Evolutionary conservation across 64 coral and sea anemone genomes (phyloP).

Genomic region (Porites lutea): DNA sequence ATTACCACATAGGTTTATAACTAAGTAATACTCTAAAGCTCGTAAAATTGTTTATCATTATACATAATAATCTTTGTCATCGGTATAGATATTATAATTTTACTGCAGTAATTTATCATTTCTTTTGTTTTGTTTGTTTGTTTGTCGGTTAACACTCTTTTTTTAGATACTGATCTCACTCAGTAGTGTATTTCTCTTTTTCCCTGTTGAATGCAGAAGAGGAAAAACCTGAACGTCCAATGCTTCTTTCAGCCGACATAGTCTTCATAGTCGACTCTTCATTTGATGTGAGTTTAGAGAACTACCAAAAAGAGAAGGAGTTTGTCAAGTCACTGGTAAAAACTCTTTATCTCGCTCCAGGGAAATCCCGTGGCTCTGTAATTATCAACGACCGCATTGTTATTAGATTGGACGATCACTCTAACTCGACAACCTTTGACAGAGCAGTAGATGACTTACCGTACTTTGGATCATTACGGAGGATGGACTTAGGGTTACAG

Average conservation of each 20-base stretch:
- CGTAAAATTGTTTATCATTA: too few species aligned
- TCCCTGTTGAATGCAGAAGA: background rate
- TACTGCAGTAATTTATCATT: too few species aligned
- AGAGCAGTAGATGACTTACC: conserved; percentile 42
- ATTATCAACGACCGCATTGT: conserved; percentile 32
- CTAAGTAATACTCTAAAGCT: too few species aligned
- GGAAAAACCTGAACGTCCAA: conserved; percentile 6
- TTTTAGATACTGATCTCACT: background rate
- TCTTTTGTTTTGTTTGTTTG: too few species aligned
- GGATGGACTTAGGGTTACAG: conserved; percentile 78
- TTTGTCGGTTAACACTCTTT: background rate
- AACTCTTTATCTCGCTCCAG: conserved; percentile 55
- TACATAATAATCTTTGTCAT: too few species aligned
- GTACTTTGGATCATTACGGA: conserved; percentile 38
- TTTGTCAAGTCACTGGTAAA: conserved; percentile 64
- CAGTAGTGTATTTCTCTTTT: background rate
- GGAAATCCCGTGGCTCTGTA: conserved; percentile 51
- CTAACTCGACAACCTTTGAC: background rate
- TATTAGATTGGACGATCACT: conserved; percentile 49
- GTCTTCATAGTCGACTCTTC: conserved; percentile 79
- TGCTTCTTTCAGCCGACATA: conserved; percentile 46
- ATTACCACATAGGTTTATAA: too few species aligned
- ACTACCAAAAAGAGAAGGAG: conserved; percentile 73
- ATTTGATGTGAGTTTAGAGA: background rate
- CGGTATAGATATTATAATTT: too few species aligned